Conservation (phyloP, 2,113 vertebrate species). For the Thinocorus orbignyianus region DNA sequence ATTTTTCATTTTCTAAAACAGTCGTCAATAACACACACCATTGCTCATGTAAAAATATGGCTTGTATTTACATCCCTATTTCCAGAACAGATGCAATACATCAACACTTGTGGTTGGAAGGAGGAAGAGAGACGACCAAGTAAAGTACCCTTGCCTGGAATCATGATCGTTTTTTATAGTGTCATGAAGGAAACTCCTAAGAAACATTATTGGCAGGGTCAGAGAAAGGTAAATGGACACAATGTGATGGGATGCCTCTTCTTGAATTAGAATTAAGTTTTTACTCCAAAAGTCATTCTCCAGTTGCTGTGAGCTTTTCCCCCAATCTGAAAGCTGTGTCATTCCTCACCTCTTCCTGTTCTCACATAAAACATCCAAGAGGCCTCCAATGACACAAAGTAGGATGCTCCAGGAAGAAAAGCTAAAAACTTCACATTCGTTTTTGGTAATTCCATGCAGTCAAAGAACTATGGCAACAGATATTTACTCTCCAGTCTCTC, state of each 20-base stretch:
- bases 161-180: neutral
- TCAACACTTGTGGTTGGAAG: neutral
- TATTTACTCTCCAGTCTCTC: neutral
- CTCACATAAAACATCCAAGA: neutral
- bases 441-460: neutral
- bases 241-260: neutral
- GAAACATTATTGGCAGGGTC: neutral
- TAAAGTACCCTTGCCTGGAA: neutral
- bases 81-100: slow-evolving; percentile 27
- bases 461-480: neutral
- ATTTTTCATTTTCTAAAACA: slow-evolving; percentile 50
- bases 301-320: neutral
- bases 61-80: neutral
- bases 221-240: neutral
- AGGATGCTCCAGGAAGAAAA: neutral
- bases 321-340: neutral
- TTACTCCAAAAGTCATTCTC: neutral
- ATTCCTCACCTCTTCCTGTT: neutral
- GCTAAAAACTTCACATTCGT: neutral
- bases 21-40: neutral
- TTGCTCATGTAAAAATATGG: neutral
- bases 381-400: neutral
- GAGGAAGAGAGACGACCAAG: neutral
- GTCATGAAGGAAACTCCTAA: neutral
- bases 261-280: neutral